Evolutionary conservation across 2,113 vertebrate species (phyloP).

Genomic region (Siniperca knerii): DNA sequence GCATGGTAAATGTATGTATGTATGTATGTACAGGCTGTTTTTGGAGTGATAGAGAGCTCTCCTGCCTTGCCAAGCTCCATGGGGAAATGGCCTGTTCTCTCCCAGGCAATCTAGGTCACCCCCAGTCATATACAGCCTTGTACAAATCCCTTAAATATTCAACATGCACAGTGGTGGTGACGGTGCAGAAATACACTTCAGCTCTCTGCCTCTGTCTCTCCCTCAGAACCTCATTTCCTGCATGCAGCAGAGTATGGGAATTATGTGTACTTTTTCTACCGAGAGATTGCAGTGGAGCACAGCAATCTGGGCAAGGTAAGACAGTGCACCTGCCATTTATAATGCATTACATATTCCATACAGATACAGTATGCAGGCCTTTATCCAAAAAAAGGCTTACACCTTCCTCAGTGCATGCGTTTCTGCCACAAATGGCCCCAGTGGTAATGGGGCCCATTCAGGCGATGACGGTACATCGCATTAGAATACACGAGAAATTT

Average conservation of each 20-base stretch:
- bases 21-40: constrained; percentile 53
- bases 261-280: constrained; percentile 99
- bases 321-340: constrained; percentile 47
- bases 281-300: constrained; percentile 98
- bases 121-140: constrained; percentile 73
- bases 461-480: constrained; percentile 42
- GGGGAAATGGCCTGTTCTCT: constrained; percentile 75
- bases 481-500: constrained; percentile 55
- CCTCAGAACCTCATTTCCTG: constrained; percentile 98
- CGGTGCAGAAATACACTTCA: constrained; percentile 79
- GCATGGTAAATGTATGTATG: constrained; percentile 38
- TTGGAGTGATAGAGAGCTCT: constrained; percentile 53
- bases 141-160: constrained; percentile 83
- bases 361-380: constrained; percentile 28
- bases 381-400: constrained; percentile 38
- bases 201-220: constrained; percentile 66
- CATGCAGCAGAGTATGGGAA: constrained; percentile 98
- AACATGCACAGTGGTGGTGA: constrained; percentile 77
- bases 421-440: constrained; percentile 51
- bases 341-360: constrained; percentile 44
- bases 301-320: constrained; percentile 97
- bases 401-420: constrained; percentile 36
- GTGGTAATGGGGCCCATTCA: constrained; percentile 57
- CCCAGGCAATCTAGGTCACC: constrained; percentile 84
- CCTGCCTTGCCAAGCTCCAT: constrained; percentile 57